Conservation (phyloP, 2,113 vertebrate genomes). For the Gracilinanus agilis region DNA sequence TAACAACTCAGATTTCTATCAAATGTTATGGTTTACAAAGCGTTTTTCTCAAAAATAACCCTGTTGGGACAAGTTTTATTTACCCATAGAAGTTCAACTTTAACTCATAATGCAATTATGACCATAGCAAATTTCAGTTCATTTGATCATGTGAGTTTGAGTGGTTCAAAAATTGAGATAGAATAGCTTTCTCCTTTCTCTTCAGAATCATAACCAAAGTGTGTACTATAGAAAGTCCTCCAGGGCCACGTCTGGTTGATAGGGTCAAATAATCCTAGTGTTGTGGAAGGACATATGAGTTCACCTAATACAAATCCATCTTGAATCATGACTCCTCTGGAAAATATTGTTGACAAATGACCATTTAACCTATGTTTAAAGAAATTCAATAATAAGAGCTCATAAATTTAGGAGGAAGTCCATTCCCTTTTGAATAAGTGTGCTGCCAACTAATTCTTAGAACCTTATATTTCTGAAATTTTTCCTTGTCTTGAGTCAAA, state of each 20-base stretch:
- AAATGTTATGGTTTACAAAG: not conserved
- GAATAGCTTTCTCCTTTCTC: not conserved
- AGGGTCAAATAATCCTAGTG: not conserved
- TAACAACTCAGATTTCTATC: not conserved
- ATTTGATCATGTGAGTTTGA: conserved; percentile 17
- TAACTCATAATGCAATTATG: not conserved
- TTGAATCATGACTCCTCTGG: not conserved
- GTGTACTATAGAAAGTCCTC: not conserved
- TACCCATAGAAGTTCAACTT: conserved; percentile 13
- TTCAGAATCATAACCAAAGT: not conserved
- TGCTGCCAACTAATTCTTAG: not conserved
- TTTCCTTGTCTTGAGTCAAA: not conserved
- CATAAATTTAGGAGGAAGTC: not conserved
- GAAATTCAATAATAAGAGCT: not conserved
- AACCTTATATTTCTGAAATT: not conserved
- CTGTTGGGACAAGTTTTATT: not conserved
- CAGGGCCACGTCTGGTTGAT: not conserved
- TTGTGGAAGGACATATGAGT: not conserved
- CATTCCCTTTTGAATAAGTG: not conserved
- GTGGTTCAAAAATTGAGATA: not conserved
- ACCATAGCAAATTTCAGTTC: conserved; percentile 8
- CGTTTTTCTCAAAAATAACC: not conserved
- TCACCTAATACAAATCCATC: not conserved
- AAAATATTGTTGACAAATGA: not conserved
- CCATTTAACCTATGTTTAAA: not conserved